phyloP scores from a whole-genome alignment of 2,888 invertebrate genomes.

The Andrena trimmerana region DNA sequence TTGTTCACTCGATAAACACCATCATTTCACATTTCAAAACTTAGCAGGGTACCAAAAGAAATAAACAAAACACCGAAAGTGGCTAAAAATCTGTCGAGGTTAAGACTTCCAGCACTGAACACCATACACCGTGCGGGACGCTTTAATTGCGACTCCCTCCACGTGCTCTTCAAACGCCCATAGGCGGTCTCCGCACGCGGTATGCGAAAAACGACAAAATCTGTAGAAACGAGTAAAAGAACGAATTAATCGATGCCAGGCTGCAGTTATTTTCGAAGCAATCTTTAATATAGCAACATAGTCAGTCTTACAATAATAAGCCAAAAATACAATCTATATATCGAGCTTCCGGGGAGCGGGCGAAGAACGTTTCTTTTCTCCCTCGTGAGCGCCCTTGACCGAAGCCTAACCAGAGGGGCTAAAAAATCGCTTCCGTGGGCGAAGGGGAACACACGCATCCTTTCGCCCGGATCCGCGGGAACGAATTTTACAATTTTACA shows the following conservation, averaged over 20 bases:
- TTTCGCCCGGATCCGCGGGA: conserved; percentile 74
- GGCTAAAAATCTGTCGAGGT: no score
- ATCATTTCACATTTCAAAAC: no score
- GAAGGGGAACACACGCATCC: conserved; percentile 58
- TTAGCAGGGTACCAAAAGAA: no score
- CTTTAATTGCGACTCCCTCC: no score
- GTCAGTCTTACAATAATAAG: conserved; percentile 85
- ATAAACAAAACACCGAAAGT: no score
- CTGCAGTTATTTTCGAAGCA: conserved; percentile 79
- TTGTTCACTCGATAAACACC: neutral
- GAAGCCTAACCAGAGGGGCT: neutral
- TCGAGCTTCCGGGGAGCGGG: conserved; percentile 71
- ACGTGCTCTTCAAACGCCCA: no score
- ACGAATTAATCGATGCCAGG: no score
- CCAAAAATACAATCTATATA: conserved; percentile 84
- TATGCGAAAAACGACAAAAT: no score
- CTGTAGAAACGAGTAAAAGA: no score
- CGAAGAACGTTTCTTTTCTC: conserved; percentile 52
- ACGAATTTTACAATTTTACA: conserved; percentile 83
- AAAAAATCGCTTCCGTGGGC: neutral
- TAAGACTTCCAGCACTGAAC: no score
- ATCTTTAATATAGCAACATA: conserved; percentile 85
- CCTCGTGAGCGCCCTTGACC: neutral
- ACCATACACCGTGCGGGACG: no score
- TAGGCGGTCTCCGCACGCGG: no score